These are phyloP conservation scores for Coremacera marginata DNA, from an alignment of 2,888 invertebrate genomes.

Conservation along the genomic window DNA sequence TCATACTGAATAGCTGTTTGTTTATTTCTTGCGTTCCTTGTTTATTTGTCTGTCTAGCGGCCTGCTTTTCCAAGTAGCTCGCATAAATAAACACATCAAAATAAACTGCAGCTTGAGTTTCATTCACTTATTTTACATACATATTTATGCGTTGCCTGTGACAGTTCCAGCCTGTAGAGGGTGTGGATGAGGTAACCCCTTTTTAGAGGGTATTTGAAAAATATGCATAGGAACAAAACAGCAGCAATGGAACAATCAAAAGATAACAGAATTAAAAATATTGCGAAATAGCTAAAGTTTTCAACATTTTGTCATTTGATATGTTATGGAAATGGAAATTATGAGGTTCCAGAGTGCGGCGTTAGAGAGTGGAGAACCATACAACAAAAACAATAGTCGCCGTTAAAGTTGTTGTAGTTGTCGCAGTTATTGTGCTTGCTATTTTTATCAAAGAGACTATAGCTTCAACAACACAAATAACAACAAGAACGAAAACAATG, in stretches of 20 bases:
- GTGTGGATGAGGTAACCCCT: background rate
- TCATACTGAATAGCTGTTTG: background rate
- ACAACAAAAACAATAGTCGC: background rate
- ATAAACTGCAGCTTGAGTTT: constrained; percentile 29
- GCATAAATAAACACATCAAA: constrained; percentile 27
- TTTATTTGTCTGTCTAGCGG: background rate
- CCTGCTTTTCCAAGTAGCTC: background rate
- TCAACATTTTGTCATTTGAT: background rate
- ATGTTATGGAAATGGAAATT: constrained; percentile 1
- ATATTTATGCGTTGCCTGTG: constrained; percentile 15
- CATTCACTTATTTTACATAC: constrained; percentile 12
- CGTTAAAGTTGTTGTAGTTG: background rate
- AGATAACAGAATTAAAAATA: constrained; percentile 14
- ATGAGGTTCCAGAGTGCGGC: background rate
- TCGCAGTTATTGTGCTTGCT: background rate
- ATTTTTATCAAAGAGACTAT: background rate
- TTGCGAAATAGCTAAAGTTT: background rate
- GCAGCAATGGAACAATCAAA: background rate
- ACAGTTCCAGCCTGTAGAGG: background rate
- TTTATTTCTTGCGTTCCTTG: background rate
- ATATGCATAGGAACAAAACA: background rate
- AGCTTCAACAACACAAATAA: too few species aligned
- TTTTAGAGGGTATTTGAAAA: background rate
- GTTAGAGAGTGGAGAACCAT: background rate
- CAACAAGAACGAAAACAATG: background rate